phyloP scores from a whole-genome alignment of 2,888 invertebrate species.

The Athalia cordata region DNA sequence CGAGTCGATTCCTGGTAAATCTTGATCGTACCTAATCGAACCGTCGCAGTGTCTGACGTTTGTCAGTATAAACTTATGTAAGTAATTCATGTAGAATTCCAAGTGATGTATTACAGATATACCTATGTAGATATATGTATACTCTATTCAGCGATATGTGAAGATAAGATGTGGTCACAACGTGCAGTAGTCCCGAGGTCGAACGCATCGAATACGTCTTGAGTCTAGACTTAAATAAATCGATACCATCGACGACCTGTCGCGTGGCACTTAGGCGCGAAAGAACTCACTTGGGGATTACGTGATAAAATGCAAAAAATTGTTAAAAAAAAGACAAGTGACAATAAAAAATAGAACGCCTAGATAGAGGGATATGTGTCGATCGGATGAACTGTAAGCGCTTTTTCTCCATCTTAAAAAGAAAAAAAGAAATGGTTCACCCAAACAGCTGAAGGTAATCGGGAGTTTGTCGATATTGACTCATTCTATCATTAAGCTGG shows the following conservation, averaged over 20 bases:
- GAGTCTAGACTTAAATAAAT: slow-evolving; percentile 43
- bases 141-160: slow-evolving; percentile 4
- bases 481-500: no score
- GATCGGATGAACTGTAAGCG: no score
- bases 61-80: no score
- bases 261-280: slow-evolving; percentile 40
- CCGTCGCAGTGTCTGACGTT: no score
- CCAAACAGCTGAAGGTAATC: no score
- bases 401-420: no score
- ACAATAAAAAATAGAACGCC: no score
- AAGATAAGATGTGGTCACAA: slow-evolving; percentile 36
- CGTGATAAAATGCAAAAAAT: neutral
- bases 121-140: neutral
- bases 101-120: neutral
- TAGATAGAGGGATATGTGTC: no score
- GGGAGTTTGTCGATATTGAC: no score
- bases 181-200: slow-evolving; percentile 7
- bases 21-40: no score
- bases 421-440: no score
- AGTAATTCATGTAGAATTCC: neutral
- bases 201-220: slow-evolving; percentile 36
- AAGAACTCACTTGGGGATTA: slow-evolving; percentile 40
- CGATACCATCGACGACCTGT: slow-evolving; percentile 36
- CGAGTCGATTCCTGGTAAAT: no score
- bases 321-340: slow-evolving; percentile 1